These are phyloP conservation scores for Myotis pilosus DNA, from an alignment of 2,797 vertebrate species.

Conservation along the genomic window DNA sequence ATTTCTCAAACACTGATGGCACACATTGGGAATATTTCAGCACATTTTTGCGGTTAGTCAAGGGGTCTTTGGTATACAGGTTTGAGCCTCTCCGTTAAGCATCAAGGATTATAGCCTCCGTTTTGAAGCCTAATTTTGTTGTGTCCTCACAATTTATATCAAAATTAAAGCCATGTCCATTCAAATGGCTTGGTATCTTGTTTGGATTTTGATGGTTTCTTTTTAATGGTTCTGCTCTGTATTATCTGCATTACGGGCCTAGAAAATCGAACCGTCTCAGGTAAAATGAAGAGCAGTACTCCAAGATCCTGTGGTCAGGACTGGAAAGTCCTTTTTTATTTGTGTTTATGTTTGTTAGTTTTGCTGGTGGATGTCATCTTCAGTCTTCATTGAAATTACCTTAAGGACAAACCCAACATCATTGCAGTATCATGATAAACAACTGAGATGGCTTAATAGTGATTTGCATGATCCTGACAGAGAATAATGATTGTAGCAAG, in stretches of 20 bases:
- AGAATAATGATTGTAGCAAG: not conserved
- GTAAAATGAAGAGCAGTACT: constrained; percentile 40
- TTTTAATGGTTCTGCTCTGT: constrained; percentile 40
- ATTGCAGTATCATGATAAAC: constrained; percentile 13
- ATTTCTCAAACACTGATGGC: constrained; percentile 24
- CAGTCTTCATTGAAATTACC: constrained; percentile 44
- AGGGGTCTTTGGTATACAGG: constrained; percentile 20
- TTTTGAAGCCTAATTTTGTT: constrained; percentile 53
- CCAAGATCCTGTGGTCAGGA: constrained; percentile 17
- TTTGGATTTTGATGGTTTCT: constrained; percentile 48
- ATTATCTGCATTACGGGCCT: constrained; percentile 6
- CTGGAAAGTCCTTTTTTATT: not conserved
- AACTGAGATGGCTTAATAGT: constrained; percentile 1
- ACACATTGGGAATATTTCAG: not conserved
- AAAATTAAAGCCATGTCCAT: constrained; percentile 49
- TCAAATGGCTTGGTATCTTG: constrained; percentile 36
- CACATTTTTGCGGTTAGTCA: constrained; percentile 60
- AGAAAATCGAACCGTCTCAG: constrained; percentile 43
- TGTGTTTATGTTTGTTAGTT: constrained; percentile 27
- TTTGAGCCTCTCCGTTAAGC: constrained; percentile 28
- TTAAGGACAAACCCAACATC: not conserved
- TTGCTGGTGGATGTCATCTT: constrained; percentile 25
- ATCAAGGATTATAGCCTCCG: constrained; percentile 18
- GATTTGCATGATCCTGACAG: constrained; percentile 12
- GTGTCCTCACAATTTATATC: constrained; percentile 33